Base-by-base conservation (phyloP, 2,113 vertebrate genomes). In the Ginglymostoma cirratum region DNA sequence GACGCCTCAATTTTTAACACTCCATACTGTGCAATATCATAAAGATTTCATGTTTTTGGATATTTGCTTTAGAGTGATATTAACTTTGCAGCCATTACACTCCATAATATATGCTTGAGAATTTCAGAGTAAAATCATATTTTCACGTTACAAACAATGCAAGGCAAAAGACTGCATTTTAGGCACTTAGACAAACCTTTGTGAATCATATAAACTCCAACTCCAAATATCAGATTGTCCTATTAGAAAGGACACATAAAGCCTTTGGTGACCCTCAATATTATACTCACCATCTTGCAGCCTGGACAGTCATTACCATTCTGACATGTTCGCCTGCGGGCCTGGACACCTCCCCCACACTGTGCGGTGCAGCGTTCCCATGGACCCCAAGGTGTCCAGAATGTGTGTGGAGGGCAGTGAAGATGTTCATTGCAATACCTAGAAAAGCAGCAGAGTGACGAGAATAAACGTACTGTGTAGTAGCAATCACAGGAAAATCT, bases 371-470 rank as follows among this genome's bases (percentile, higher is more conserved):
- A 99, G 90, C 98, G 98, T 96, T 99, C 99, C 99, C 99, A 99
- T 0, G 98, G 98, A 7, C 99, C 98, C 99, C 99, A 99, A 96
- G 98, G 98, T 0, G 98, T 99, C 99, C 99, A 99, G 97, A 99
- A 99, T 96, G 99, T 96, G 0, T 99, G 99, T 0, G 99, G 98
- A 0, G 99, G 99, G 96, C 99, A 99, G 94, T 99, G 97, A 96
- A 99, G 97, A 96, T 99, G 98, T 96, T 99, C 99, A 6, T 99
- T 99, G 97, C 99, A 99, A 97, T 99, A 99, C 97, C 99, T 99
- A 96, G 17, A 96, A 96, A 96, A 95, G 80, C 96, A 96, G 96
- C 0, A 95, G 1, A 45, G 5, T 27, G 10, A 34, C 30, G 72
- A 67, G n/a, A 12, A 94, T 67, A 72, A 7, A 45, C 52, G 12